These are phyloP conservation scores for Hypotaenidia philippensis DNA, from an alignment of 2,797 vertebrate species.

Conservation along the genomic window DNA sequence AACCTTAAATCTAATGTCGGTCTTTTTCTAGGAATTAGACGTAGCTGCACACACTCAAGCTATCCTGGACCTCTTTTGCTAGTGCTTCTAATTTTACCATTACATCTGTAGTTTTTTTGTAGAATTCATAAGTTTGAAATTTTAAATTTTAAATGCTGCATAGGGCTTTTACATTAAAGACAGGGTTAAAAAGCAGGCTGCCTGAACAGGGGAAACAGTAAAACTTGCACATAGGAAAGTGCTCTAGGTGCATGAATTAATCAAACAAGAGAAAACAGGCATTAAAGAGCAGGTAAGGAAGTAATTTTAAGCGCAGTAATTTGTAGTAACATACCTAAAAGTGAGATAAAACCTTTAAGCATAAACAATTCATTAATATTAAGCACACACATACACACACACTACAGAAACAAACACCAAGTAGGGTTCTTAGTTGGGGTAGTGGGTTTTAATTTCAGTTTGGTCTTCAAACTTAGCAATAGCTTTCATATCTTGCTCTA, in stretches of 20 bases:
- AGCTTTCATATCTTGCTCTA: neutral
- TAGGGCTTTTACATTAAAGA: neutral
- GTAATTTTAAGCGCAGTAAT: neutral
- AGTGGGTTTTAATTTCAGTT: neutral
- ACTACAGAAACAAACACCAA: neutral
- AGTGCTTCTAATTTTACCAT: neutral
- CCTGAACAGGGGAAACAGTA: neutral
- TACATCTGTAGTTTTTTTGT: neutral
- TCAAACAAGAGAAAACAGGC: constrained; percentile 3
- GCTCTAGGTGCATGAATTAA: neutral
- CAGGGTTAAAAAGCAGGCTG: neutral
- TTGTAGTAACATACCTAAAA: neutral
- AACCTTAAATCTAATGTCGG: neutral
- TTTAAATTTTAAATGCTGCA: neutral
- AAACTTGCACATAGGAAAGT: neutral
- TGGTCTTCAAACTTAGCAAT: neutral
- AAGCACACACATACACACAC: neutral
- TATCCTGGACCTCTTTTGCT: neutral
- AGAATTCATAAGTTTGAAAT: neutral
- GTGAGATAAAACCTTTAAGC: neutral
- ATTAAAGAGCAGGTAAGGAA: constrained; percentile 17
- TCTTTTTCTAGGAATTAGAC: neutral
- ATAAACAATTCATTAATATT: neutral
- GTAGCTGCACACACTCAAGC: neutral
- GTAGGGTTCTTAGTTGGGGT: neutral